These are phyloP conservation scores for Egretta garzetta DNA, from an alignment of 2,113 vertebrate species.

Conservation along the genomic window DNA sequence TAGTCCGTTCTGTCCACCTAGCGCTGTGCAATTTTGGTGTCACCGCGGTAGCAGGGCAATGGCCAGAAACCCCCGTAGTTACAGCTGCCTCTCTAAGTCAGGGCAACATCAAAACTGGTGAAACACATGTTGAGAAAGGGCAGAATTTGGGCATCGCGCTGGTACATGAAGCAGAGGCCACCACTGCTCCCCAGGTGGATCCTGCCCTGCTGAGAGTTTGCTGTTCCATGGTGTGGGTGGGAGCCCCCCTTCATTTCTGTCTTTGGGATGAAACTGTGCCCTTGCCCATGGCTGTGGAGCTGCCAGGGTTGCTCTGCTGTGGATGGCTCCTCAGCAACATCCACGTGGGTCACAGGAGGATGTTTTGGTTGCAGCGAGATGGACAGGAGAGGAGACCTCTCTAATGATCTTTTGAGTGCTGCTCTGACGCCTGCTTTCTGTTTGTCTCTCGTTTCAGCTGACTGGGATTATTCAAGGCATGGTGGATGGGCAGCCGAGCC, in stretches of 20 bases:
- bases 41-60: not conserved
- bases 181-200: not conserved
- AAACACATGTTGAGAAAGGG: not conserved
- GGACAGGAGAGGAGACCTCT: conserved; percentile 20
- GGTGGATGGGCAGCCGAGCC: conserved; percentile 85
- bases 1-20: not conserved
- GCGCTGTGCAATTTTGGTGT: not conserved
- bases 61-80: not conserved
- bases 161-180: not conserved
- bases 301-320: not conserved
- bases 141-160: not conserved
- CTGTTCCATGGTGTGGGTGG: not conserved
- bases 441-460: conserved; percentile 78
- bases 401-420: not conserved
- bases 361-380: not conserved
- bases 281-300: not conserved
- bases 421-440: conserved; percentile 19
- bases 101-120: not conserved
- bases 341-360: not conserved
- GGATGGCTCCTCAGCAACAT: not conserved
- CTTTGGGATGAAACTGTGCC: not conserved
- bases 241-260: not conserved
- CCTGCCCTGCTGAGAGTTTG: not conserved
- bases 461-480: conserved; percentile 86
- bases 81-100: not conserved